Evolutionary conservation across 2,797 vertebrate species (phyloP).

Genomic region (Lacerta viridis): DNA sequence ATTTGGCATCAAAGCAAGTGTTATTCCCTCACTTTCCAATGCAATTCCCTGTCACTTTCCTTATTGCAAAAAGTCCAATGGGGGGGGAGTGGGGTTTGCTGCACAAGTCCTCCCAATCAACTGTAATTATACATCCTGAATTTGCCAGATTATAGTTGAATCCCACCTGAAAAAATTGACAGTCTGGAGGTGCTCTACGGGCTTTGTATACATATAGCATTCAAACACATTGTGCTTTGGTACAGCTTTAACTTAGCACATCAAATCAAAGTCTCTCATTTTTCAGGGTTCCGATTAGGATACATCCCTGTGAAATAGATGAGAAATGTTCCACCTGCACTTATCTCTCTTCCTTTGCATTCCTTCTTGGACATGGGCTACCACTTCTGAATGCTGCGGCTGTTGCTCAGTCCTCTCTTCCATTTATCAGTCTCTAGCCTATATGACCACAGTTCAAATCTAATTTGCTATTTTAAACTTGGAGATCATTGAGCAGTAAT

Average conservation of each 20-base stretch:
- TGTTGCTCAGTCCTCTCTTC: constrained; percentile 21
- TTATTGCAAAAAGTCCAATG: too few relatives aligned
- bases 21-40: too few relatives aligned
- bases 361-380: constrained; percentile 45
- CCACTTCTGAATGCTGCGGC: constrained; percentile 38
- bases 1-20: too few relatives aligned
- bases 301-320: rapidly evolving
- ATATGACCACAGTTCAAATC: constrained; percentile 29
- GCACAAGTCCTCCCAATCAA: too few relatives aligned
- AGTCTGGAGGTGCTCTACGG: not conserved
- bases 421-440: constrained; percentile 50
- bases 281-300: constrained; percentile 47
- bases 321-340: constrained; percentile 50
- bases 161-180: too few relatives aligned
- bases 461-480: constrained; percentile 59
- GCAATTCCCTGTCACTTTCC: too few relatives aligned
- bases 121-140: too few relatives aligned
- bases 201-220: constrained; percentile 65
- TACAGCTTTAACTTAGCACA: constrained; percentile 23
- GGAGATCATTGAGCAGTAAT: constrained; percentile 32
- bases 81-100: too few relatives aligned
- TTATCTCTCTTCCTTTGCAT: constrained; percentile 52
- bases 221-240: constrained; percentile 40
- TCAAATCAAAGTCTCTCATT: constrained; percentile 14
- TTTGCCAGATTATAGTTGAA: too few relatives aligned